Conservation (phyloP, 2,797 vertebrate species). For the Acanthurus leucopareius region DNA sequence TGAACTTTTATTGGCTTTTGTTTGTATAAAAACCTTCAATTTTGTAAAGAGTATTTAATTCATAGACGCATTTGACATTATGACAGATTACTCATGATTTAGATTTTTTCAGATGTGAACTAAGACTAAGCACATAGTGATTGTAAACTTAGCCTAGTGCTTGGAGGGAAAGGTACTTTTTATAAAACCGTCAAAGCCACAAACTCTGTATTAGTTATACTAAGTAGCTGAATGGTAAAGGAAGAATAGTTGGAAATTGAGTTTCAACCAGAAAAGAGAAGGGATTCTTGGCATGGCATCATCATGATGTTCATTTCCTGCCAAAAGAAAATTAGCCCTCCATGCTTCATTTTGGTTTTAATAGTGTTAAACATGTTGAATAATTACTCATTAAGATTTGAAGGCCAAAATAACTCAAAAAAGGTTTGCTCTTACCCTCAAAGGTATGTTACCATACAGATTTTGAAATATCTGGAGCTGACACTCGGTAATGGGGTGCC, state of each 20-base stretch:
- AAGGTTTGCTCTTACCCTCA: background rate
- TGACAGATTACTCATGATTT: too few species aligned
- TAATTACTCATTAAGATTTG: background rate
- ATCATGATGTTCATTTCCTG: constrained; percentile 15
- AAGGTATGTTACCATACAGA: background rate
- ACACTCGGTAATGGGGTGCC: too few species aligned
- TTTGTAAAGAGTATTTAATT: too few species aligned
- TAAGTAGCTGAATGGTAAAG: background rate
- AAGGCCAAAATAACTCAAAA: background rate
- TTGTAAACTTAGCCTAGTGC: background rate
- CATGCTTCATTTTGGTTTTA: background rate
- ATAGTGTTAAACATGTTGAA: background rate
- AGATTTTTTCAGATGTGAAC: too few species aligned
- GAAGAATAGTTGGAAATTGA: constrained; percentile 34
- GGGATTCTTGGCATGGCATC: constrained; percentile 9
- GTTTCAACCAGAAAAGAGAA: constrained; percentile 24
- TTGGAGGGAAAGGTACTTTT: background rate
- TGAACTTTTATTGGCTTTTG: too few species aligned
- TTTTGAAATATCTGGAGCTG: background rate
- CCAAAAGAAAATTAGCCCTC: too few species aligned
- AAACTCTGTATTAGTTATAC: background rate
- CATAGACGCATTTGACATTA: too few species aligned
- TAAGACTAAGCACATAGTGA: too few species aligned
- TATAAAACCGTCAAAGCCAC: background rate
- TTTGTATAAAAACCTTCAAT: too few species aligned